Evolutionary conservation across 2,113 vertebrate species (phyloP), one percentile per base, ranked within the genome.

Genomic region (Salvelinus fontinalis): DNA sequence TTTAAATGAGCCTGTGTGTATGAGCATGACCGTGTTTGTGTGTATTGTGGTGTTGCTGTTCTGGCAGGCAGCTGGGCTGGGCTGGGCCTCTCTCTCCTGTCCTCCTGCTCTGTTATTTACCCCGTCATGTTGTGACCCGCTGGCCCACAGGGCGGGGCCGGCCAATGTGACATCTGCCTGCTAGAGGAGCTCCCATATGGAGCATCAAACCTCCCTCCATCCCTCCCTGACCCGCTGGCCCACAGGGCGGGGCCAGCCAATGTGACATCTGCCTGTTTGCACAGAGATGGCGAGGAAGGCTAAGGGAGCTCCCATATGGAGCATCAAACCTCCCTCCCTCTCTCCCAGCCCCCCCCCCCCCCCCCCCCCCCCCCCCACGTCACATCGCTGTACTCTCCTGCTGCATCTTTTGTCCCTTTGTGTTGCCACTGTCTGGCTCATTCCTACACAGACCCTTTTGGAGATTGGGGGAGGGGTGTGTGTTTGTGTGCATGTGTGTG

Each of bases 81-180:
- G 62, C 59, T 62, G 59, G n/a, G 59, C 59, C 57, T 81, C 74
- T 77, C 29, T 73, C 72, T 68, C 22, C 79, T 81, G 73, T 16
- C 77, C 71, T 85, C 83, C 86, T 90, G 81, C 88, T 89, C 86
- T 88, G 91, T 90, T 92, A 89, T 92, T 92, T 90, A 88, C 82
- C 83, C 85, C 88, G 83, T 82, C 22, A 27, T 72, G 83, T 22
- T 80, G 86, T 94, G 93, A 93, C 93, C 93, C 88, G 90, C 83
- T 91, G 92, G 87, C 92, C 90, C 85, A 73, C 76, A 75, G 79
- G 86, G 87, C 83, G 84, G 85, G 83, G 85, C 88, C 74, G 86
- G 92, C 91, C 89, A 86, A 93, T 93, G 88, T 94, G 93, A 93
- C 93, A 94, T 93, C 93, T 94, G 93, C 91, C 91, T 91, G 72